Percentiles rank a stretch among this genome's conserved stretches.
Conservation (phyloP, 2,797 vertebrate species). For the Thalassophryne amazonica region DNA sequence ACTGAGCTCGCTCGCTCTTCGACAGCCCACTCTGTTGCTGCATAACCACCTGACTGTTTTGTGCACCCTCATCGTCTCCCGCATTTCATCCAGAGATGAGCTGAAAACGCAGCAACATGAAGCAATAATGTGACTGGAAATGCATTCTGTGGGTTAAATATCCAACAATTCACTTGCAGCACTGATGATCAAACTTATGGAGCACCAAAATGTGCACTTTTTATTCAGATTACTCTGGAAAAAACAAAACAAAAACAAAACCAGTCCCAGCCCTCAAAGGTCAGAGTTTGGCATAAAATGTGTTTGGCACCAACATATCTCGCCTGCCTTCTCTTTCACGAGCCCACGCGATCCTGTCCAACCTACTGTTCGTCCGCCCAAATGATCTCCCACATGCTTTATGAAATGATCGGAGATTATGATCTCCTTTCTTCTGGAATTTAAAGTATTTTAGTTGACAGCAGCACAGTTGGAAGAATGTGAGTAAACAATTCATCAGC, state of each 20-base stretch:
- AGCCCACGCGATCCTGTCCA: conserved; percentile 54
- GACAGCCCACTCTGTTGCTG: conserved; percentile 58
- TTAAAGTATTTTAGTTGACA: conserved; percentile 27
- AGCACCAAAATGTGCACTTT: conserved; percentile 20
- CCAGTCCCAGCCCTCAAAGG: conserved; percentile 50
- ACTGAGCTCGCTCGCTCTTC: conserved; percentile 46
- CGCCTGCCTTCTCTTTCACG: conserved; percentile 51
- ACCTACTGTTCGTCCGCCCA: conserved; percentile 44
- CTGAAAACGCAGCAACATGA: too few species aligned
- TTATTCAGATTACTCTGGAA: conserved; percentile 30
- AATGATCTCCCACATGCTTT: conserved; percentile 48
- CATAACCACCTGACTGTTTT: conserved; percentile 63
- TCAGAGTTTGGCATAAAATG: conserved; percentile 56
- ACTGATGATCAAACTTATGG: too few species aligned
- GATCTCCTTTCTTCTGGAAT: conserved; percentile 26
- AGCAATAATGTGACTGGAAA: too few species aligned
- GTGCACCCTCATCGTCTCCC: conserved; percentile 59
- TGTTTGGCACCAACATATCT: conserved; percentile 62
- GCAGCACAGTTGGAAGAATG: background rate
- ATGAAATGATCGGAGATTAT: conserved; percentile 19
- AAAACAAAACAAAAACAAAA: conserved; percentile 38
- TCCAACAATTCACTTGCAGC: too few species aligned
- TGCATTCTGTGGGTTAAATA: too few species aligned
- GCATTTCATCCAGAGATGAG: conserved; percentile 44
- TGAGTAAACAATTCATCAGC: conserved; percentile 12